These are phyloP conservation scores for Volucella inflata DNA, from an alignment of 2,888 invertebrate species.

Conservation along the genomic window DNA sequence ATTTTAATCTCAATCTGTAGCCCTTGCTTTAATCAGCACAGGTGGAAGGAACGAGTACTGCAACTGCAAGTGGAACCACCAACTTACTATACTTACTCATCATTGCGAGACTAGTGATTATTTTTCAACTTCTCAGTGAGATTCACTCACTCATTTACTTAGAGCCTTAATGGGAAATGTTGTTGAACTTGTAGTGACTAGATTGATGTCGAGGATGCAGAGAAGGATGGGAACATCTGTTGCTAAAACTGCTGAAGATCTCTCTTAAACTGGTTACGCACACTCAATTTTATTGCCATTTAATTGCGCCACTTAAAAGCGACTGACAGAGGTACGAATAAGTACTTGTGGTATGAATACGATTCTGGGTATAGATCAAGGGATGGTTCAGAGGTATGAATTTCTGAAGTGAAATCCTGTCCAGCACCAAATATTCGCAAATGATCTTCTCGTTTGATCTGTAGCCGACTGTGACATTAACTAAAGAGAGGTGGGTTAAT, in stretches of 20 bases:
- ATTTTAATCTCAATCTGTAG: not conserved
- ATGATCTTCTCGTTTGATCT: slow-evolving; percentile 36
- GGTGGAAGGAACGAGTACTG: slow-evolving; percentile 21
- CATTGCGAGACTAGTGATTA: slow-evolving; percentile 28
- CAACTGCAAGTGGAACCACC: not conserved
- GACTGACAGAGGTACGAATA: not conserved
- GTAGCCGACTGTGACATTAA: slow-evolving; percentile 7
- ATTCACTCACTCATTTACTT: slow-evolving; percentile 12
- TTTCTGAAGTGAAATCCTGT: too few species aligned
- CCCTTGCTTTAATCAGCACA: not conserved
- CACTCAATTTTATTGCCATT: slow-evolving; percentile 69
- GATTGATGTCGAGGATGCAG: too few species aligned
- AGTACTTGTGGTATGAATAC: too few species aligned
- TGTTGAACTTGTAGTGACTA: slow-evolving; percentile 58
- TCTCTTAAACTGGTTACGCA: slow-evolving; percentile 45
- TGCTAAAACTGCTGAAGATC: slow-evolving; percentile 6
- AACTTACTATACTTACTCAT: too few species aligned
- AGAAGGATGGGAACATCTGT: slow-evolving; percentile 41
- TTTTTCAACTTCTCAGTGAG: slow-evolving; percentile 32
- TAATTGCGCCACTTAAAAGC: slow-evolving; percentile 67
- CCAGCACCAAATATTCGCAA: slow-evolving; percentile 63
- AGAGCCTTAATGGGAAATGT: slow-evolving; percentile 43
- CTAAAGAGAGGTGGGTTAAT: slow-evolving; percentile 55
- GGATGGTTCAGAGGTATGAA: too few species aligned
- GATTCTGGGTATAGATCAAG: too few species aligned